Evolutionary conservation across 2,797 vertebrate genomes (phyloP).

Genomic region (Brachymystax lenok): DNA sequence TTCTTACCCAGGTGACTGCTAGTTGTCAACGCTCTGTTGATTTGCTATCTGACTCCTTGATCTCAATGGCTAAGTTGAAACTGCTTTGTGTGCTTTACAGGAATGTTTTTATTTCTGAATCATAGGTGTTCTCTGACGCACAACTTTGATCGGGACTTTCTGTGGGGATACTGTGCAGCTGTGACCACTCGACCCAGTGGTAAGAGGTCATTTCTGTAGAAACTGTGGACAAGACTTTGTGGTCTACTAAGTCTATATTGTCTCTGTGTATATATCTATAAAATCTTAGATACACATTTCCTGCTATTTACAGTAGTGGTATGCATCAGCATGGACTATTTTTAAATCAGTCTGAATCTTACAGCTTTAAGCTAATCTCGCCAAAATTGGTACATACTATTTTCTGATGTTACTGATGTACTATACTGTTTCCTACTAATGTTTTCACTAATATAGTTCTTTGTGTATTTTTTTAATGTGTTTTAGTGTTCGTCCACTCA

Average conservation of each 20-base stretch:
- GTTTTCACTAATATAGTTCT: background rate
- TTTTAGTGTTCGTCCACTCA: conserved; percentile 27
- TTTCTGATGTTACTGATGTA: too few species aligned
- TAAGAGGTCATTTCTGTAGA: conserved; percentile 20
- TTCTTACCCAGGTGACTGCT: too few species aligned
- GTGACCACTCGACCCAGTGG: conserved; percentile 24
- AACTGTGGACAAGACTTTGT: background rate
- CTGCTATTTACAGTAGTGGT: background rate
- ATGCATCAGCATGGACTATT: background rate
- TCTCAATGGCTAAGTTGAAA: background rate
- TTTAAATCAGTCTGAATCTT: too few species aligned
- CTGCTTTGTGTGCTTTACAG: background rate
- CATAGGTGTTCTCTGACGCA: conserved; percentile 90
- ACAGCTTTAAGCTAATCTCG: background rate
- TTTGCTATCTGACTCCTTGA: background rate
- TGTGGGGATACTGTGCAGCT: conserved; percentile 76
- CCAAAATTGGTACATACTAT: too few species aligned
- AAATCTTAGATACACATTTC: background rate
- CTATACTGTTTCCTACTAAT: background rate
- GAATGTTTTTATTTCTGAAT: conserved; percentile 1
- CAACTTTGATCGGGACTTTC: conserved; percentile 87
- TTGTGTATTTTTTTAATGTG: conserved; percentile 28
- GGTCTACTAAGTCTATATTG: background rate
- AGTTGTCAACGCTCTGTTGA: background rate
- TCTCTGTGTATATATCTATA: background rate